Conservation (phyloP, 2,888 invertebrate species). For the Volucella bombylans region DNA sequence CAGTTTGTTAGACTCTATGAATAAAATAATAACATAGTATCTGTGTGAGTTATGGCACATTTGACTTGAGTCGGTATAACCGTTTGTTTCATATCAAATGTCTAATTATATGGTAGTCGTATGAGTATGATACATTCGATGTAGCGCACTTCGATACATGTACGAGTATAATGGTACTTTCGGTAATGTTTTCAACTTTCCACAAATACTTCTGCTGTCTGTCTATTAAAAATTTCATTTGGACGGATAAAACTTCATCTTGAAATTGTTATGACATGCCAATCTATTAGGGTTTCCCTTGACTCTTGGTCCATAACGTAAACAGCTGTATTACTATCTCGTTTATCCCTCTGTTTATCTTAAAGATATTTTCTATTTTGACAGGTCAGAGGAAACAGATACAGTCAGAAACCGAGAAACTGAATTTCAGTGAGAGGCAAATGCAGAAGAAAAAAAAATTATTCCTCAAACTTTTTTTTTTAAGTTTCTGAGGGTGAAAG, state of each 20-base stretch:
- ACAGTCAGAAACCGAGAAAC: neutral
- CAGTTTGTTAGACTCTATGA: slow-evolving; percentile 7
- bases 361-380: slow-evolving; percentile 8
- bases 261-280: slow-evolving; percentile 49
- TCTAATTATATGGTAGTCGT: no score
- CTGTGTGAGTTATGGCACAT: slow-evolving; percentile 14
- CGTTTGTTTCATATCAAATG: neutral
- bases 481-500: neutral
- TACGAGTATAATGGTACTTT: no score
- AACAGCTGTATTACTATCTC: slow-evolving; percentile 17
- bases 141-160: no score
- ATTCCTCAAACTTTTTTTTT: neutral
- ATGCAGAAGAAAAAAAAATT: neutral
- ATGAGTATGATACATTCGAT: no score
- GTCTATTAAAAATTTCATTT: slow-evolving; percentile 7
- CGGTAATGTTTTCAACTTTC: no score
- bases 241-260: neutral
- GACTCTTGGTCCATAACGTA: neutral
- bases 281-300: slow-evolving; percentile 26
- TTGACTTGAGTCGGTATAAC: slow-evolving; percentile 3
- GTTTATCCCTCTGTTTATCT: slow-evolving; percentile 18
- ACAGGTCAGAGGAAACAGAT: slow-evolving; percentile 4
- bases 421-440: neutral
- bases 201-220: no score
- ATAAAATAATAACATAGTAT: slow-evolving; percentile 36